A percentile compares a stretch with the other conserved stretches of the same genome.
Evolutionary conservation across 1,140 invertebrate species (phyloP).

Genomic region (Forficula auricularia): DNA sequence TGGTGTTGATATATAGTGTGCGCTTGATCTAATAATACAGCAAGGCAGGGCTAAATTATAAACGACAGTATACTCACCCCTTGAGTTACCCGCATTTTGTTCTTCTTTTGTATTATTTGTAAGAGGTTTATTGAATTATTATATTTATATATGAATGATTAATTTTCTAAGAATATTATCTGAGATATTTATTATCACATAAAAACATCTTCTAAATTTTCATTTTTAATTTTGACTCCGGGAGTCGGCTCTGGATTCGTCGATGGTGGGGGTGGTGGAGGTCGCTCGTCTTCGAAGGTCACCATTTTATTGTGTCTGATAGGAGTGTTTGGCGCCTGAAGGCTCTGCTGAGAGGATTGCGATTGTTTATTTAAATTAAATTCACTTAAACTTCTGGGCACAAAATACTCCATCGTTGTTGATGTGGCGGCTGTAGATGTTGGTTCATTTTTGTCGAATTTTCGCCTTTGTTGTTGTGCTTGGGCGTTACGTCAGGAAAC

Average conservation of each 20-base stretch:
- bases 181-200: slow-evolving; percentile 36
- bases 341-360: slow-evolving; percentile 17
- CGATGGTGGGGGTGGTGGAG: slow-evolving; percentile 18
- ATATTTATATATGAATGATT: too few relatives aligned
- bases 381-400: slow-evolving; percentile 61
- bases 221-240: slow-evolving; percentile 25
- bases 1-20: too few relatives aligned
- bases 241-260: slow-evolving; percentile 23
- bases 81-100: too few relatives aligned
- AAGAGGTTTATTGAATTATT: too few relatives aligned
- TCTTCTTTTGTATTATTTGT: too few relatives aligned
- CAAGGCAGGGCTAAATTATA: too few relatives aligned
- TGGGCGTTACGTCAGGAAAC: slow-evolving; percentile 16
- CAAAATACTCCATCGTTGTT: slow-evolving; percentile 50
- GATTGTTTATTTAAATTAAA: slow-evolving; percentile 41
- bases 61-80: too few relatives aligned
- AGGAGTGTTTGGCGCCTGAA: slow-evolving; percentile 20
- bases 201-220: slow-evolving; percentile 35
- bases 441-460: too few relatives aligned
- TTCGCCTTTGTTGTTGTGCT: slow-evolving; percentile 7
- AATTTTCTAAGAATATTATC: slow-evolving; percentile 12
- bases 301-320: slow-evolving; percentile 54
- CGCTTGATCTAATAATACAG: too few relatives aligned
- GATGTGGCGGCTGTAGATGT: slow-evolving; percentile 7
- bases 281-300: slow-evolving; percentile 56